phyloP scores from a whole-genome alignment of 2,113 vertebrate species.

The Athene noctua region DNA sequence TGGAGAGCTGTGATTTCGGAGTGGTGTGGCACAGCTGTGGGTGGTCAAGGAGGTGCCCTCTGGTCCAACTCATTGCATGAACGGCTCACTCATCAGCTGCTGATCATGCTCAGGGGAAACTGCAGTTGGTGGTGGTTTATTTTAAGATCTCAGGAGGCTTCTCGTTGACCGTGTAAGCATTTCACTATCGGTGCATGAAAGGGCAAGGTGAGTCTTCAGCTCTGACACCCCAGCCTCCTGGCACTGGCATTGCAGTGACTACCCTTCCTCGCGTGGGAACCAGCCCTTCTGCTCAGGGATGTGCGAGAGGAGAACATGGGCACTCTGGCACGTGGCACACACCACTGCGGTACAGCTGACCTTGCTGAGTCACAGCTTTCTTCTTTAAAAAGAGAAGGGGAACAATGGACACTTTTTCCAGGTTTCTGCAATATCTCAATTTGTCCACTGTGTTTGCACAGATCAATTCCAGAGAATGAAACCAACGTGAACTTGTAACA shows the following conservation, averaged over 20 bases:
- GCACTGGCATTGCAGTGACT: no score
- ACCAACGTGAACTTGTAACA: background rate
- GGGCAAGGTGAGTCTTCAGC: background rate
- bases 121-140: background rate
- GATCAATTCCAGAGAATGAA: slow-evolving; percentile 32
- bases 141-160: background rate
- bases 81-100: background rate
- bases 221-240: background rate
- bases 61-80: background rate
- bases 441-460: background rate
- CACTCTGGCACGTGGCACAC: fast-evolving
- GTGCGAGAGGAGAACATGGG: background rate
- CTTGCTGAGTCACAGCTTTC: background rate
- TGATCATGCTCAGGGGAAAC: background rate
- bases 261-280: background rate
- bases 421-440: background rate
- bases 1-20: background rate
- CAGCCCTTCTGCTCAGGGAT: background rate
- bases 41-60: background rate
- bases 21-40: background rate
- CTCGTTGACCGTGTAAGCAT: background rate
- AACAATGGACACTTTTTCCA: background rate
- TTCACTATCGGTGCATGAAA: background rate
- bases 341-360: background rate
- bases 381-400: background rate